Conservation (phyloP, 2,797 vertebrate species). For the Malacoraja senta region DNA sequence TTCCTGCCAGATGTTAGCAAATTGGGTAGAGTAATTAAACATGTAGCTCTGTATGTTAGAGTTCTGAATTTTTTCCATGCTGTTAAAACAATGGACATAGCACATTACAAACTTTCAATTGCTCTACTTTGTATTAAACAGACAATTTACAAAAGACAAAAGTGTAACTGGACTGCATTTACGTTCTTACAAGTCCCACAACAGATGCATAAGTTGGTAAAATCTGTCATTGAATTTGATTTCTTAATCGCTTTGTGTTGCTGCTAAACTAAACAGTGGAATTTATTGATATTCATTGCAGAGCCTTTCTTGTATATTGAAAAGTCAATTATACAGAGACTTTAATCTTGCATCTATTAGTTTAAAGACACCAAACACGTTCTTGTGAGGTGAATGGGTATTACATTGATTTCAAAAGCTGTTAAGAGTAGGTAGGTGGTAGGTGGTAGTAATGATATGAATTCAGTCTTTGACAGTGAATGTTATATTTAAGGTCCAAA, state of each 20-base stretch:
- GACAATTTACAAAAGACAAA: not conserved
- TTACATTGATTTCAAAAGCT: not conserved
- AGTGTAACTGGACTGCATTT: not conserved
- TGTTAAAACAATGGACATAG: not conserved
- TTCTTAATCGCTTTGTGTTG: conserved; percentile 99
- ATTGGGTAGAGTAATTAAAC: not conserved
- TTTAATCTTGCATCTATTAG: conserved; percentile 96
- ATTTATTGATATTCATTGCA: conserved; percentile 97
- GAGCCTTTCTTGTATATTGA: conserved; percentile 83
- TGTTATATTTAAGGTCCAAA: not conserved
- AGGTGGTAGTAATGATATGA: not conserved
- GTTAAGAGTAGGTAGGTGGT: not conserved
- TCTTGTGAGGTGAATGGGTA: not conserved
- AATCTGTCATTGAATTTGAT: conserved; percentile 89
- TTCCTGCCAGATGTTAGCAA: not conserved
- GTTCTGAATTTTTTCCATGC: not conserved
- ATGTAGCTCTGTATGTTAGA: not conserved
- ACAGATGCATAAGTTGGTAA: conserved; percentile 90
- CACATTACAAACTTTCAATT: not conserved
- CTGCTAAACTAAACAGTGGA: conserved; percentile 95
- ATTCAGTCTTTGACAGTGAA: conserved; percentile 2
- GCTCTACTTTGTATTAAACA: not conserved
- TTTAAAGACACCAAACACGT: not conserved
- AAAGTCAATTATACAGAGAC: conserved; percentile 92
- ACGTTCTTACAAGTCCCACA: conserved; percentile 56